Evolutionary conservation across 2,888 invertebrate species (phyloP).

Genomic region (Odontomyia ornata): DNA sequence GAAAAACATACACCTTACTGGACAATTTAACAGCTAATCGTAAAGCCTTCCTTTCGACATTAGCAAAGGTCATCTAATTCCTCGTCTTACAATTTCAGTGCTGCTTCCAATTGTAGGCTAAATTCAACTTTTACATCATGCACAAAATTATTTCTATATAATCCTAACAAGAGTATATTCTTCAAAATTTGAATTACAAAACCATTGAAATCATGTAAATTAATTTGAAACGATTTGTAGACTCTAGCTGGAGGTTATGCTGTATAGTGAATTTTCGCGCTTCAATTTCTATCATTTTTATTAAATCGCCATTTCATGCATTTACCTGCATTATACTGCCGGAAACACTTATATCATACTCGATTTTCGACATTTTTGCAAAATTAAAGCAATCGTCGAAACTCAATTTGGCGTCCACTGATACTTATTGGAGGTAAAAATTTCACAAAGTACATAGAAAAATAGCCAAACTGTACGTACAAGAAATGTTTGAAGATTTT

Average conservation of each 20-base stretch:
- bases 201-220: no score
- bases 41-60: neutral
- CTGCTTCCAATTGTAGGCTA: no score
- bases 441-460: neutral
- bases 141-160: no score
- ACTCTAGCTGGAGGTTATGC: constrained; percentile 19
- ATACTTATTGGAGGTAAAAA: constrained; percentile 15
- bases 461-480: neutral
- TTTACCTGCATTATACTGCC: constrained; percentile 89
- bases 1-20: no score
- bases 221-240: no score
- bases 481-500: constrained; percentile 39
- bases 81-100: no score
- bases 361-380: constrained; percentile 69
- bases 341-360: constrained; percentile 80
- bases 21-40: neutral
- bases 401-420: neutral
- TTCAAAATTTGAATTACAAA: no score
- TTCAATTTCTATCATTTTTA: constrained; percentile 27
- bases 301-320: constrained; percentile 51
- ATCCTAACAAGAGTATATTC: no score
- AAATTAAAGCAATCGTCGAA: constrained; percentile 6
- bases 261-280: constrained; percentile 30
- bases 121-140: no score
- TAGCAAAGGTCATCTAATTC: neutral